Percentiles rank a stretch among this genome's conserved stretches.
Conservation (phyloP, 2,888 invertebrate species). For the Conomelus anceps region DNA sequence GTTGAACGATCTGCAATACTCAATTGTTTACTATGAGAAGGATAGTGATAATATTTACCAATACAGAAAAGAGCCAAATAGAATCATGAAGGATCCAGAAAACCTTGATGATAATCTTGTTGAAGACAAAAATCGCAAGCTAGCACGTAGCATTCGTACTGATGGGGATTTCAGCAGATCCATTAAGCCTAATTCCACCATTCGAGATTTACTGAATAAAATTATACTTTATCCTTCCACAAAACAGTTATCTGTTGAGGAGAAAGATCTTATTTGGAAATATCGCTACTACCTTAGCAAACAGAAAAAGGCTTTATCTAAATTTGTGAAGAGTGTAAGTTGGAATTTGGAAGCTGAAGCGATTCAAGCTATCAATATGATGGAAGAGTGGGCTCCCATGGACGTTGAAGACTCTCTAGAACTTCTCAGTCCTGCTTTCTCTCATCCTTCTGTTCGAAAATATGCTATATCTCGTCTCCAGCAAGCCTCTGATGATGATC, state of each 20-base stretch:
- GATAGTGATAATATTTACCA: background rate
- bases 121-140: slow-evolving; percentile 92
- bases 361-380: slow-evolving; percentile 80
- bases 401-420: slow-evolving; percentile 97
- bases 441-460: slow-evolving; percentile 79
- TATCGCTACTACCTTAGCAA: slow-evolving; percentile 87
- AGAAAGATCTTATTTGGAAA: slow-evolving; percentile 96
- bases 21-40: background rate
- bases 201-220: slow-evolving; percentile 79
- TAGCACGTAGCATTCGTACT: slow-evolving; percentile 85
- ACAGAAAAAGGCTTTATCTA: slow-evolving; percentile 89
- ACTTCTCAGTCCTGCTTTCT: slow-evolving; percentile 77
- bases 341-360: slow-evolving; percentile 85
- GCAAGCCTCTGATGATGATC: slow-evolving; percentile 90
- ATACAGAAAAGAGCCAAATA: background rate
- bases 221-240: slow-evolving; percentile 86
- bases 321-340: slow-evolving; percentile 96
- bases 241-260: slow-evolving; percentile 73
- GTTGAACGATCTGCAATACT: background rate
- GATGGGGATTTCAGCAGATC: slow-evolving; percentile 85
- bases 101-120: slow-evolving; percentile 83
- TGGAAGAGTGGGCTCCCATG: slow-evolving; percentile 91
- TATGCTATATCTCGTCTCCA: slow-evolving; percentile 89
- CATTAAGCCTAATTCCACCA: slow-evolving; percentile 85
- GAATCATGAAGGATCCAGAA: slow-evolving; percentile 56